Evolutionary conservation across 1,140 invertebrate genomes (phyloP), one percentile per base, ranked within the genome.

Genomic region (Branchinecta lindahli): DNA sequence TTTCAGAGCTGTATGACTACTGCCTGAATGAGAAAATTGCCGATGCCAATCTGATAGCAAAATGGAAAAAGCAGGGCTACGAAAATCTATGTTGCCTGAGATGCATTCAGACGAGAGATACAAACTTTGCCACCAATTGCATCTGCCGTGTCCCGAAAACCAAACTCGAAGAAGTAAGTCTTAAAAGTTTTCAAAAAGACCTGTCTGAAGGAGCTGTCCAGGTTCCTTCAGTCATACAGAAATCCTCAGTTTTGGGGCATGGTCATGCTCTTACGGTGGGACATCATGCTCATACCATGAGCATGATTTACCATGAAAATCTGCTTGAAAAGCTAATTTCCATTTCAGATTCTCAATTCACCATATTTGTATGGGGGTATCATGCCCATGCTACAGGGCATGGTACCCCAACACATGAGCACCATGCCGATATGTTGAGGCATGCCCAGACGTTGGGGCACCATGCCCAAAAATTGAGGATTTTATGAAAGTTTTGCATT

Each of bases 1-100:
- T 81, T 84, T 69, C 78, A 87, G 96, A 99, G 79, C 79, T 99
- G 0, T 99, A 99, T 77, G 94, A 99, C 69, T 99, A 94, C 77
- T 99, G 96, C 75, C 76, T 99, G 0, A 92, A 94, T 75, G 94
- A 98, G 79, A 95, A 95, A 77, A 95, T 99, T 72, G 96, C 96
- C 0, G 96, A 99, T 78, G 88, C 87, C 72, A 97, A 98, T 78
- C 81, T 99, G 3, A 99, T 99, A 75, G 97, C 97, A 0, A 99
- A 99, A 78, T 99, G 97, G 97, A 99, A 99, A 78, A 99, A 99
- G 80, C 91, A 94, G 73, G 97, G 97, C 0, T 99, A 98, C 82
- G 97, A 99, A 81, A 99, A 98, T 78, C 81, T 99, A 7, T 99
- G 97, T 77, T 99, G 97, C 79, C 81, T 99, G n/a, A 83, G 96